Base-by-base conservation (phyloP, 23 tunicate species). In the Diplosoma virens region DNA sequence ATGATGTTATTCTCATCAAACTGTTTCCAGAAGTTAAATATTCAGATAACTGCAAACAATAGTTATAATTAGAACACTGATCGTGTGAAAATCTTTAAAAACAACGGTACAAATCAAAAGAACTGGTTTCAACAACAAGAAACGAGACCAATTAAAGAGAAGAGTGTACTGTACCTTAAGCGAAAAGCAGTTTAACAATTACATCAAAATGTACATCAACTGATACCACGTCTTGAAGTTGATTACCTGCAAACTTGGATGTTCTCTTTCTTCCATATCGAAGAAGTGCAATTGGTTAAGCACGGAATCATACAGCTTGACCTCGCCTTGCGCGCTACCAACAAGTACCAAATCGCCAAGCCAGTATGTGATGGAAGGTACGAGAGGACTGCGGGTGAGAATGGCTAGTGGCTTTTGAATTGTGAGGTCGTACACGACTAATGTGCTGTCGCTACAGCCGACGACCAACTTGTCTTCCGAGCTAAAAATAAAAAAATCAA, bases 321-420 rank as follows among this genome's bases (percentile, higher is more conserved):
- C 0, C 76, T 85, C 93, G 1, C 93, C 97, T 26, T 73, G 75
- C 14, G 83, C 91, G 70, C 97, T 92, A n/a, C 88, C 97, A 3
- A 92, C 97, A 33, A 92, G 11, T 0, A 92, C 27, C 22, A 78
- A 67, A 7, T 41, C 80, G n/a, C 75, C 86, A 0, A 61, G 32
- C 86, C 91, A 92, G 14, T 60, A 30, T 46, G 66, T 29, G 11
- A 79, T 37, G 33, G 82, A 84, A 31, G 97, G 97, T 0, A 90
- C 85, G 20, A 83, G 37, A 17, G 71, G 20, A n/a, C 32, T 67
- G 23, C 97, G 56, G 14, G 79, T 27, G 1, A 64, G 68, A 6
- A 35, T 37, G 54, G 87, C 79, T 63, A 82, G 74, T 0, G 31
- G 53, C 65, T 82, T 59, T 59, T 82, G 82, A 4, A 74, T 84